phyloP scores from a whole-genome alignment of 2,113 vertebrate genomes.

The Cinclus cinclus region DNA sequence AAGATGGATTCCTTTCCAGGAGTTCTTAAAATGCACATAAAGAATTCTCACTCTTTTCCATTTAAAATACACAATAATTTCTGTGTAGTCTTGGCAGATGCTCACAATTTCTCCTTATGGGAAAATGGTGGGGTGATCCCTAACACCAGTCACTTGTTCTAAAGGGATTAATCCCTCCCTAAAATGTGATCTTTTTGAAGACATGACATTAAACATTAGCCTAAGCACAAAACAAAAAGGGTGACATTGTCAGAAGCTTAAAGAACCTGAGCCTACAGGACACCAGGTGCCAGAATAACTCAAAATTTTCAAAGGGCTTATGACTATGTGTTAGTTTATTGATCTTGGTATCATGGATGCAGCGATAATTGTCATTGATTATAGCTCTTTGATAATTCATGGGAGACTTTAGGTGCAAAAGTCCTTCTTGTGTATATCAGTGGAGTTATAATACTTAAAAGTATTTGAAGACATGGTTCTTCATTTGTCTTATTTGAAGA shows the following conservation, averaged over 20 bases:
- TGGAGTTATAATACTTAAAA: neutral
- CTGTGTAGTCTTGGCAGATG: neutral
- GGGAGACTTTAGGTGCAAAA: neutral
- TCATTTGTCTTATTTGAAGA: neutral
- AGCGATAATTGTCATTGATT: neutral
- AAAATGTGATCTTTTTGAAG: neutral
- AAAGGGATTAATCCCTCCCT: neutral
- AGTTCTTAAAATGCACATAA: neutral
- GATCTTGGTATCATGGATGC: neutral
- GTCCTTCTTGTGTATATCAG: neutral
- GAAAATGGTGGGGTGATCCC: neutral
- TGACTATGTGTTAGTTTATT: neutral
- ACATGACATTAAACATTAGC: neutral
- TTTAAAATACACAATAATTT: neutral
- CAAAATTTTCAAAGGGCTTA: neutral
- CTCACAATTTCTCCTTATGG: neutral
- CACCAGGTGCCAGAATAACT: neutral
- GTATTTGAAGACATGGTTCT: neutral
- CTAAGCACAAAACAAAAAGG: neutral
- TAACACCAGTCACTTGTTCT: neutral
- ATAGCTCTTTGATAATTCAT: neutral
- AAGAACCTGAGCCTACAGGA: neutral
- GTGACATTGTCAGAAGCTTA: neutral
- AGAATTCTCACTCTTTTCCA: neutral
- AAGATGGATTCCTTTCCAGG: neutral